Conservation (phyloP, 2,113 vertebrate species). For the Eudyptes chrysolophus region DNA sequence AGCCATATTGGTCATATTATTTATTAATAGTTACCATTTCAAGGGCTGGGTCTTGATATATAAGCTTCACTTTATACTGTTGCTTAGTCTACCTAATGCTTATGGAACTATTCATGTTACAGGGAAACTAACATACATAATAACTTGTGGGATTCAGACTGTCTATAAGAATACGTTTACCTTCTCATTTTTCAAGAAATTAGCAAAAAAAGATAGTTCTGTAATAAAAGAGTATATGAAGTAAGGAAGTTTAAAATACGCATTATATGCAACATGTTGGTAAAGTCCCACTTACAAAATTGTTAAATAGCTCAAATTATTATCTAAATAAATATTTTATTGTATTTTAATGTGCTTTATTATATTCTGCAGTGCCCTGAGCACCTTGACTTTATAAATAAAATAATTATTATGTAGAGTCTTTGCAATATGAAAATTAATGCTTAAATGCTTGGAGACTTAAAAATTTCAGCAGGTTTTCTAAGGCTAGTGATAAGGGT, state of each 20-base stretch:
- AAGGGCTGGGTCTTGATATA: not conserved
- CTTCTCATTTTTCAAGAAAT: not conserved
- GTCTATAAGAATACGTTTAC: not conserved
- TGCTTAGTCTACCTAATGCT: not conserved
- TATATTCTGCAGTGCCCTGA: constrained; percentile 17
- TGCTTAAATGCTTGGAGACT: constrained; percentile 18
- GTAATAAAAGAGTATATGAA: not conserved
- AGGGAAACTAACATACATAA: not conserved
- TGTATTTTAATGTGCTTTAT: constrained; percentile 27
- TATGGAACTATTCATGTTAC: not conserved
- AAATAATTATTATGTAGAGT: not conserved
- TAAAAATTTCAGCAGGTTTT: constrained; percentile 19
- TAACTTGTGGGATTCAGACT: not conserved
- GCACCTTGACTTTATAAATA: constrained; percentile 42
- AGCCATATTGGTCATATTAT: not conserved
- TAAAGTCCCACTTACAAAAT: not conserved
- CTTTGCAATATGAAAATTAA: constrained; percentile 30
- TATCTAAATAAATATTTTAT: constrained; percentile 41
- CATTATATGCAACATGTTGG: not conserved
- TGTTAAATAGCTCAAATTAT: not conserved
- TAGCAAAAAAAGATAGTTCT: not conserved
- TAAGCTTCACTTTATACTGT: not conserved
- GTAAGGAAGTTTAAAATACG: not conserved
- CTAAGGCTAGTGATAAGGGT: not conserved
- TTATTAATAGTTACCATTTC: not conserved